Evolutionary conservation across 2,888 invertebrate genomes (phyloP).

Genomic region (Pseudococcus viburni): DNA sequence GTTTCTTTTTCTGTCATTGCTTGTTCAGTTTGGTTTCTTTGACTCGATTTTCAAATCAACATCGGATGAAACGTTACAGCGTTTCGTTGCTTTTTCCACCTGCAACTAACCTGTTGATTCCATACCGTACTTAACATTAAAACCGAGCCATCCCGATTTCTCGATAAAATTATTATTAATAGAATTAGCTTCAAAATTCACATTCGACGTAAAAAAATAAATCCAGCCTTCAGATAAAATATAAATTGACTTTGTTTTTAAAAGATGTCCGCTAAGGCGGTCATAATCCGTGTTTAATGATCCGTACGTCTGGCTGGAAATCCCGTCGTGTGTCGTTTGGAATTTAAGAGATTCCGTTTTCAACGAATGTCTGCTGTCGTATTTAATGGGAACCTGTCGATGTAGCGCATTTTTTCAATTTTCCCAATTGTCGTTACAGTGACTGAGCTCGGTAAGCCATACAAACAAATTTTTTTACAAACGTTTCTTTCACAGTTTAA

Average conservation of each 20-base stretch:
- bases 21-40: too few relatives aligned
- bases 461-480: slow-evolving; percentile 39
- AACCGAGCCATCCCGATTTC: too few relatives aligned
- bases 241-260: slow-evolving; percentile 31
- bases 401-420: slow-evolving; percentile 45
- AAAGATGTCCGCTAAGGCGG: slow-evolving; percentile 32
- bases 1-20: too few relatives aligned
- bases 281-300: slow-evolving; percentile 45
- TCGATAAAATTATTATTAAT: neutral
- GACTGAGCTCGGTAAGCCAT: slow-evolving; percentile 22
- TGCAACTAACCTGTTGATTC: neutral
- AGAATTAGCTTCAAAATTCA: neutral
- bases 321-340: slow-evolving; percentile 35
- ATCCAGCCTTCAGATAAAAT: neutral
- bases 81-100: neutral
- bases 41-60: too few relatives aligned
- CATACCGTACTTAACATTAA: neutral
- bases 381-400: slow-evolving; percentile 47
- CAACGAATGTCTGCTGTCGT: slow-evolving; percentile 25
- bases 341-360: slow-evolving; percentile 38
- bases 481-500: slow-evolving; percentile 48
- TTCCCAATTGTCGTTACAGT: slow-evolving; percentile 20
- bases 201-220: neutral
- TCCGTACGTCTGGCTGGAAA: slow-evolving; percentile 15
- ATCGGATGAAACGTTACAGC: neutral